Conservation (phyloP, 2,113 vertebrate species). For the Ibidorhyncha struthersii region DNA sequence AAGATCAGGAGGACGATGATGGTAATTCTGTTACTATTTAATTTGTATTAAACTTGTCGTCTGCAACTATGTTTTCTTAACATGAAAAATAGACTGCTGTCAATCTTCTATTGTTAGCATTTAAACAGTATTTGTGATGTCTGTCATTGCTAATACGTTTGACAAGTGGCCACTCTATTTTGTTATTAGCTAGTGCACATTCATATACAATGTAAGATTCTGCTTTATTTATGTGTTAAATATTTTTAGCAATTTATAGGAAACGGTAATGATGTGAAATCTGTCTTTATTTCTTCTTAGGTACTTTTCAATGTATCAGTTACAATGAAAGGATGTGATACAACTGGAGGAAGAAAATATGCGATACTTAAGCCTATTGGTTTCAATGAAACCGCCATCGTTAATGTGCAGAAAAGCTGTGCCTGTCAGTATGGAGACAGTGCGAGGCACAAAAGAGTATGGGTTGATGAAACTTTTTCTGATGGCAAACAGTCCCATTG, state of each 20-base stretch:
- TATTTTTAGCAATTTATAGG: background rate
- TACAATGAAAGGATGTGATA: constrained; percentile 82
- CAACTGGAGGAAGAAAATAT: constrained; percentile 75
- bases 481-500: constrained; percentile 62
- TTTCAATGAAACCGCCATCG: constrained; percentile 89
- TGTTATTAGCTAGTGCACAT: background rate
- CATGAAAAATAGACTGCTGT: background rate
- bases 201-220: background rate
- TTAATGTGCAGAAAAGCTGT: constrained; percentile 83
- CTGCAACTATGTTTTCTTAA: background rate
- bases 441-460: constrained; percentile 65
- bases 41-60: background rate
- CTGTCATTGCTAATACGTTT: background rate
- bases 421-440: constrained; percentile 77
- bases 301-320: constrained; percentile 91
- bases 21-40: background rate
- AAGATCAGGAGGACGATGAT: background rate
- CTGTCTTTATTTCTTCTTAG: constrained; percentile 65
- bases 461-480: constrained; percentile 69
- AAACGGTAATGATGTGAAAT: background rate
- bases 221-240: background rate
- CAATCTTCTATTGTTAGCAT: background rate
- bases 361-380: constrained; percentile 87
- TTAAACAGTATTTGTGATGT: background rate
- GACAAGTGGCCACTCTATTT: background rate